Conservation (phyloP, 2,113 vertebrate genomes). For the Colaptes auratus region DNA sequence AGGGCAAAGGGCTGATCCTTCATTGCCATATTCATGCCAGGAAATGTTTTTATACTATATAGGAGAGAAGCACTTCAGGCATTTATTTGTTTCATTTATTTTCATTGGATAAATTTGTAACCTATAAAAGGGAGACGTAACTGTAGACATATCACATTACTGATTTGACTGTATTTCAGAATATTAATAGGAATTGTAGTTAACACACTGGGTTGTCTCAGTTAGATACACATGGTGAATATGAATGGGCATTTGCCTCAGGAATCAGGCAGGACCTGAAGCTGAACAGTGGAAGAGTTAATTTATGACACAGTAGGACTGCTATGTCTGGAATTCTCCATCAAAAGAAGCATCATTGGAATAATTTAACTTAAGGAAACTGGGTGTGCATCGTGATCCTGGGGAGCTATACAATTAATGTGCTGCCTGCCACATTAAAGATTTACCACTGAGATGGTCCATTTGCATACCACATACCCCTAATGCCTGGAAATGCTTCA, state of each 20-base stretch:
- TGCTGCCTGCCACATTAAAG: conserved; percentile 57
- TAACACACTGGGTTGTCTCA: not conserved
- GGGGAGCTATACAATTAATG: conserved; percentile 58
- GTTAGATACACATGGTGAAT: not conserved
- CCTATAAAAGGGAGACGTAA: not conserved
- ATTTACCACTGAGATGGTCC: conserved; percentile 55
- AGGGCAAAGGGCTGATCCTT: not conserved
- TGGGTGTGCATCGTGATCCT: conserved; percentile 4
- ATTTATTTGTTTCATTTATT: not conserved
- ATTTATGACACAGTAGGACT: conserved; percentile 43
- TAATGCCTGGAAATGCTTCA: conserved; percentile 58
- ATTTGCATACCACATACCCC: conserved; percentile 55
- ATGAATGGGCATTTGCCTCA: not conserved
- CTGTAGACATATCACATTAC: not conserved
- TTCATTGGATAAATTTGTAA: not conserved
- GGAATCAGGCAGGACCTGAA: conserved; percentile 23
- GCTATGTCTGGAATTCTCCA: not conserved
- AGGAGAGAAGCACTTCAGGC: not conserved
- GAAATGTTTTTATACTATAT: not conserved
- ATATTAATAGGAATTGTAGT: not conserved
- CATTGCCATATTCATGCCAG: not conserved
- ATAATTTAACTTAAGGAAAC: conserved; percentile 61
- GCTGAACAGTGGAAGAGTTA: not conserved
- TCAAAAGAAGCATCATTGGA: not conserved
- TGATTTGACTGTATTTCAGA: not conserved